Conservation (phyloP, 1,140 invertebrate species). For the Amyelois transitella region DNA sequence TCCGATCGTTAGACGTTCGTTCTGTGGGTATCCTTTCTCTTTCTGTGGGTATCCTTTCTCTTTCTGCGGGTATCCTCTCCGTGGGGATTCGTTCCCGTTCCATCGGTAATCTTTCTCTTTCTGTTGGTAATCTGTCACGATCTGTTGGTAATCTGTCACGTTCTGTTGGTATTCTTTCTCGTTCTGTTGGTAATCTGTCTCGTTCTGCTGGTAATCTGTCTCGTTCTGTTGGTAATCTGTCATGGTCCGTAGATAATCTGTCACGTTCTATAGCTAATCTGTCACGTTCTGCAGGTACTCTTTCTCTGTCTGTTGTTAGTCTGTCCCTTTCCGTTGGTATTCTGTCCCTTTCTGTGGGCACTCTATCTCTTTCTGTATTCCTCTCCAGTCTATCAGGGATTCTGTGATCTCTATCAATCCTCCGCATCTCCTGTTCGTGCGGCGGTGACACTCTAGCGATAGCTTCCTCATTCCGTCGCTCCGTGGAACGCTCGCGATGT, state of each 20-base stretch:
- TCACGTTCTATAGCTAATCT: neutral
- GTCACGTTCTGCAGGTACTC: neutral
- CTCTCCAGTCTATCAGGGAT: conserved; percentile 30
- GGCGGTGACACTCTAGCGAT: conserved; percentile 55
- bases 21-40: neutral
- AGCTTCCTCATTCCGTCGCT: conserved; percentile 49
- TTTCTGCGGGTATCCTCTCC: conserved; percentile 13
- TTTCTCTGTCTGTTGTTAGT: neutral
- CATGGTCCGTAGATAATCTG: neutral
- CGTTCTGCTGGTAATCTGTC: neutral
- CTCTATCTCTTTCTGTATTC: conserved; percentile 35
- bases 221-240: neutral
- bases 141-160: conserved; percentile 26
- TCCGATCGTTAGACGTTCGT: conserved; percentile 15
- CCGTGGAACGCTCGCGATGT: conserved; percentile 36
- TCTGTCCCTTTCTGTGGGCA: conserved; percentile 32
- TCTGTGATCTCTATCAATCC: conserved; percentile 36
- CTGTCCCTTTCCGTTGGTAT: neutral
- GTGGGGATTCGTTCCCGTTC: conserved; percentile 21
- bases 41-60: neutral
- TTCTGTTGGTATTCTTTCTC: conserved; percentile 18
- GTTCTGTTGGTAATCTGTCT: neutral
- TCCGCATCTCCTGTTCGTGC: conserved; percentile 38
- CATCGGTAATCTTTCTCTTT: conserved; percentile 25
- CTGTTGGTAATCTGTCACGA: conserved; percentile 21